A percentile compares a stretch with the other conserved stretches of the same genome.
Evolutionary conservation across 2,888 invertebrate species (phyloP).

Genomic region (Pseudolycoriella hygida): DNA sequence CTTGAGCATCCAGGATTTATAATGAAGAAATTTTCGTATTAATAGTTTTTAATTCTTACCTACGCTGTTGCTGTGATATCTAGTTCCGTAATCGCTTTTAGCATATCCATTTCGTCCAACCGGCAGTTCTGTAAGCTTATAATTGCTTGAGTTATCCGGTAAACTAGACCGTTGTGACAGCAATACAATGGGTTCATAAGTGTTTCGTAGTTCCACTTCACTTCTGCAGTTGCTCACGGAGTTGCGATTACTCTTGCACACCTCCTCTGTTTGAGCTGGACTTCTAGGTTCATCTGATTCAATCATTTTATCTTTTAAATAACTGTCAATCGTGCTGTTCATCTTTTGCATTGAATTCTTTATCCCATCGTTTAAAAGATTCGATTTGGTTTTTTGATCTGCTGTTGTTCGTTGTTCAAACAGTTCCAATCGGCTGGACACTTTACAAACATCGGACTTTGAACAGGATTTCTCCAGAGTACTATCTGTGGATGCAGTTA

Average conservation of each 20-base stretch:
- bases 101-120: slow-evolving; percentile 16
- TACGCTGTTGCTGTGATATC: slow-evolving; percentile 16
- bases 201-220: slow-evolving; percentile 7
- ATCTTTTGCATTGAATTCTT: slow-evolving; percentile 29
- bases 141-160: slow-evolving; percentile 1
- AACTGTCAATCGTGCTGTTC: slow-evolving; percentile 28
- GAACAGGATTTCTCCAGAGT: neutral
- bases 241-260: neutral
- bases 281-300: slow-evolving; percentile 18
- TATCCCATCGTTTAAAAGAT: slow-evolving; percentile 16
- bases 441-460: slow-evolving; percentile 7
- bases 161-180: slow-evolving; percentile 6
- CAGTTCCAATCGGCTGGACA: slow-evolving; percentile 23
- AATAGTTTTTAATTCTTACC: too few species aligned
- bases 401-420: slow-evolving; percentile 16
- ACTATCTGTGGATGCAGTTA: neutral
- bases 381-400: neutral
- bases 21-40: too few species aligned
- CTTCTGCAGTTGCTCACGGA: slow-evolving; percentile 1
- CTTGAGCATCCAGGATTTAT: too few species aligned
- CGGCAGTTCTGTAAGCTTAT: neutral
- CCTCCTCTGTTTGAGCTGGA: neutral
- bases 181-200: slow-evolving; percentile 17
- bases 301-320: slow-evolving; percentile 27
- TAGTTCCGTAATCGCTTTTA: slow-evolving; percentile 23